These are phyloP conservation scores for Troides oblongomaculatus DNA, from an alignment of 2,888 invertebrate species.

Conservation along the genomic window DNA sequence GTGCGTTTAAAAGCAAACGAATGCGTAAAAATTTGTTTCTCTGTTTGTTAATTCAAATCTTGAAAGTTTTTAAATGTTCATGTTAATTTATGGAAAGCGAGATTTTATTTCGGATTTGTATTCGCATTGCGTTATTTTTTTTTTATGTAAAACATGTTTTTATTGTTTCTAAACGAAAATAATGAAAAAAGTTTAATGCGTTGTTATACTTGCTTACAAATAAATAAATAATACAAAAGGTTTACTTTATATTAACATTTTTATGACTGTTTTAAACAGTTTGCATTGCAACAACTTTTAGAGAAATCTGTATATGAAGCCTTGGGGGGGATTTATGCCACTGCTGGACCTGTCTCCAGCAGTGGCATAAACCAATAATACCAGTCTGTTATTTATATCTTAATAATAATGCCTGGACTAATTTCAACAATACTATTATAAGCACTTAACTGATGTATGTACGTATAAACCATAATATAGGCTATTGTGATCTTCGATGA, in stretches of 20 bases:
- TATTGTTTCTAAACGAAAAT: slow-evolving; percentile 1
- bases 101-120: slow-evolving; percentile 18
- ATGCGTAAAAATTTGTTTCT: slow-evolving; percentile 25
- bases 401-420: no score
- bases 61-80: slow-evolving; percentile 8
- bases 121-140: background rate
- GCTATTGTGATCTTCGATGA: no score
- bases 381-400: no score
- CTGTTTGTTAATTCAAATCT: slow-evolving; percentile 27
- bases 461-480: no score
- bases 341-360: no score
- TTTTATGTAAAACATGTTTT: slow-evolving; percentile 2
- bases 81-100: slow-evolving; percentile 21
- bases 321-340: no score
- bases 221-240: background rate
- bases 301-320: no score
- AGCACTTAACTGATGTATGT: no score
- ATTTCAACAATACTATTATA: no score
- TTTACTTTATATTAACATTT: background rate
- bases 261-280: background rate
- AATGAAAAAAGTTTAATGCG: background rate
- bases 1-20: slow-evolving; percentile 22
- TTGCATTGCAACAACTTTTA: no score
- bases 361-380: no score
- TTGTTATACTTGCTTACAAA: background rate